Conservation (phyloP, 2,888 invertebrate genomes). For the Metacarcinus magister region DNA sequence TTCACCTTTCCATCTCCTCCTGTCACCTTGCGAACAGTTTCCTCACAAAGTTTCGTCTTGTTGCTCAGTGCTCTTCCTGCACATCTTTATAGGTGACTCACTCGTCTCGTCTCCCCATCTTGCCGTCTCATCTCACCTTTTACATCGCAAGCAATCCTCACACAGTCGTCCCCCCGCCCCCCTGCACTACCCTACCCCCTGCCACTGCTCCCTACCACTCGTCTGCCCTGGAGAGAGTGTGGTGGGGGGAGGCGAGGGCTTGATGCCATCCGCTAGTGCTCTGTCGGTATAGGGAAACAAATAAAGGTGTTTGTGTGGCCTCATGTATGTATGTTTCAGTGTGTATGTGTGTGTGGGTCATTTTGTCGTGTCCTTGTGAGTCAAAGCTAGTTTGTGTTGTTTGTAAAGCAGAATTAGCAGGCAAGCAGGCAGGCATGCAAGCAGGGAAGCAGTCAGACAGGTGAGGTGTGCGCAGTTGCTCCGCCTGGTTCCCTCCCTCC, state of each 20-base stretch:
- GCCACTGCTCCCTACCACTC: neutral
- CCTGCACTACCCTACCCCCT: neutral
- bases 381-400: neutral
- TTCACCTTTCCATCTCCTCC: neutral
- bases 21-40: neutral
- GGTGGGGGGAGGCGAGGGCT: neutral
- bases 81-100: neutral
- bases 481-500: conserved; percentile 55
- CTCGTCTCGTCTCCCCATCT: neutral
- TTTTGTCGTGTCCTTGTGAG: too few relatives aligned
- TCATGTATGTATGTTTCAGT: neutral
- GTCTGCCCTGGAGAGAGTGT: neutral
- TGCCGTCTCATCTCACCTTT: neutral
- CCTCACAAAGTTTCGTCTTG: neutral
- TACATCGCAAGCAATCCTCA: neutral
- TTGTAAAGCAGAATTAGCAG: neutral
- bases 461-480: conserved; percentile 38
- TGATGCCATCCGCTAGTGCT: neutral
- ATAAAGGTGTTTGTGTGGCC: neutral
- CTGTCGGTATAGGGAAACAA: neutral
- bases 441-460: neutral
- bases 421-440: neutral
- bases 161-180: neutral
- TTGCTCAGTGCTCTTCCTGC: neutral
- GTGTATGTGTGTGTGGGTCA: neutral